Evolutionary conservation across 2,888 invertebrate genomes (phyloP).

Genomic region (Lithodes maja): DNA sequence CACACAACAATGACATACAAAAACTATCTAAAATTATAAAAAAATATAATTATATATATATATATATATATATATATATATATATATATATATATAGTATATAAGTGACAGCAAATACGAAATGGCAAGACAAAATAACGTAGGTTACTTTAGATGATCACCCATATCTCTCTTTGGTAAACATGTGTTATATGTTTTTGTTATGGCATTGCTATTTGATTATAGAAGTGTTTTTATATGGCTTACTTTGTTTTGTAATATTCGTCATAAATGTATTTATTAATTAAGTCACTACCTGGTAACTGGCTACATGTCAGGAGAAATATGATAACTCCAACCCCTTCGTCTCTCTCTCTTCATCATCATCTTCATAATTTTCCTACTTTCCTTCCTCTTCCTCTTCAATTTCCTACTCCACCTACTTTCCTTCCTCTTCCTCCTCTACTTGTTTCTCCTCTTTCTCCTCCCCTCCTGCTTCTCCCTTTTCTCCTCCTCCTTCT

Average conservation of each 20-base stretch:
- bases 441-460: not conserved
- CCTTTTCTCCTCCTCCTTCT: not conserved
- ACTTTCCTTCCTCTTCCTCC: not conserved
- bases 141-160: not conserved
- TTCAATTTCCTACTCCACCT: not conserved
- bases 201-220: too few relatives aligned
- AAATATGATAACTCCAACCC: not conserved
- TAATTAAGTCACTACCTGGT: too few relatives aligned
- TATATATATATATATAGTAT: slow-evolving; percentile 15
- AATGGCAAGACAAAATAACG: not conserved
- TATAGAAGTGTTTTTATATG: too few relatives aligned
- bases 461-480: not conserved
- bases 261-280: too few relatives aligned
- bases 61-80: slow-evolving; percentile 19
- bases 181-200: too few relatives aligned
- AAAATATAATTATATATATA: slow-evolving; percentile 19
- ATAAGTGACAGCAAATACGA: not conserved
- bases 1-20: not conserved
- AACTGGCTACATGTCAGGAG: too few relatives aligned
- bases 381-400: not conserved
- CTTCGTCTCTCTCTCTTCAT: not conserved
- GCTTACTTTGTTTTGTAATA: too few relatives aligned
- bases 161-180: not conserved
- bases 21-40: not conserved
- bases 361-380: not conserved